Conservation (phyloP, 2,113 vertebrate genomes). For the Elephantulus edwardii region DNA sequence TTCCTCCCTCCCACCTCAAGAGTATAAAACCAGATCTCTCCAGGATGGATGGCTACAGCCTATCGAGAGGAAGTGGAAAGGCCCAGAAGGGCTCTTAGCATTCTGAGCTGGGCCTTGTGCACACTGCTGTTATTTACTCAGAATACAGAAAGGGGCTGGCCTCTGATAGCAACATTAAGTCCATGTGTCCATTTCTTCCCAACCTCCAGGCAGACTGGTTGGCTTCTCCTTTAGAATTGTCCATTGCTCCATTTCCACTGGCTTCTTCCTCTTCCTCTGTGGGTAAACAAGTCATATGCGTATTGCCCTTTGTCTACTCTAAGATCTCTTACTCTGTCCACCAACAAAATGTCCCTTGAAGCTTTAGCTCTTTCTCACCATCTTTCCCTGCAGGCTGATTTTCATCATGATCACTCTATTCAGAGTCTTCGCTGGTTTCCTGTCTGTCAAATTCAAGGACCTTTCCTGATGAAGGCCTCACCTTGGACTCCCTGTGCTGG, state of each 20-base stretch:
- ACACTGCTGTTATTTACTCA: not conserved
- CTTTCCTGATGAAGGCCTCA: not conserved
- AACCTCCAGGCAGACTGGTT: not conserved
- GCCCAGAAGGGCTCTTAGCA: accelerated
- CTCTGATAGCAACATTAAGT: not conserved
- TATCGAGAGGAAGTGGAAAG: not conserved
- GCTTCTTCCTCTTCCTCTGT: not conserved
- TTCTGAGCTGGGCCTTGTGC: not conserved
- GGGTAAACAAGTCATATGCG: not conserved
- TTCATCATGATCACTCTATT: not conserved
- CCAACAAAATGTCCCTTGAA: too few relatives aligned
- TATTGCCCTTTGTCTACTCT: not conserved
- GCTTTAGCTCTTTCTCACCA: not conserved
- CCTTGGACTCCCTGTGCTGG: too few relatives aligned
- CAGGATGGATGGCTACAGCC: not conserved
- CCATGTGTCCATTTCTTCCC: not conserved
- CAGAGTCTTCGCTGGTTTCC: too few relatives aligned
- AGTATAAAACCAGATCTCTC: not conserved
- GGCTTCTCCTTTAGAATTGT: not conserved
- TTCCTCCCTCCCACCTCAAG: not conserved
- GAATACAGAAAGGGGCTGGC: too few relatives aligned
- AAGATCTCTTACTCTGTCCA: not conserved
- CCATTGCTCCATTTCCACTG: not conserved
- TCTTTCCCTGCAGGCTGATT: not conserved
- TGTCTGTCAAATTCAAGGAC: not conserved